Conservation (phyloP, 2,888 invertebrate species). For the Drosophila testacea region DNA sequence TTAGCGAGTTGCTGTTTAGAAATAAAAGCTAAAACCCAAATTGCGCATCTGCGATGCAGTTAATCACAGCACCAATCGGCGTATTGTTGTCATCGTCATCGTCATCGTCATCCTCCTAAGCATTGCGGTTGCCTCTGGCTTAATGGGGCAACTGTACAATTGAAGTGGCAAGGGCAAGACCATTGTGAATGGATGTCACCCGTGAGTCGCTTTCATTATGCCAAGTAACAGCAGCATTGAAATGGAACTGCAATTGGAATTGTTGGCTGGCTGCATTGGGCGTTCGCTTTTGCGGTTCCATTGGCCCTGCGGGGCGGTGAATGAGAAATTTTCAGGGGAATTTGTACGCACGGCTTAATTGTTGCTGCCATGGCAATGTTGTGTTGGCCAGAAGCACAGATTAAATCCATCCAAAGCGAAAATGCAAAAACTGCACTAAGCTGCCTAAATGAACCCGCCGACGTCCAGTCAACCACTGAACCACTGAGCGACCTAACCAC, state of each 20-base stretch:
- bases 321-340: conserved; percentile 64
- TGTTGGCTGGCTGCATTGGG: conserved; percentile 16
- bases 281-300: conserved; percentile 43
- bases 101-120: conserved; percentile 16
- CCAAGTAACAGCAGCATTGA: conserved; percentile 38
- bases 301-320: conserved; percentile 48
- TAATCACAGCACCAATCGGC: conserved; percentile 64
- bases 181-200: conserved; percentile 55
- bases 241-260: conserved; percentile 29
- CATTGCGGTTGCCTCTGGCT: conserved; percentile 4
- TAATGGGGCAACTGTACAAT: conserved; percentile 2
- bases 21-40: conserved; percentile 60
- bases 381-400: conserved; percentile 52
- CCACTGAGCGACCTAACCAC: not conserved
- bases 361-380: conserved; percentile 63
- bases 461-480: conserved; percentile 25
- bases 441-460: conserved; percentile 65
- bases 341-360: conserved; percentile 74
- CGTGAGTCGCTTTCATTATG: conserved; percentile 58
- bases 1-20: conserved; percentile 56
- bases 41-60: conserved; percentile 55
- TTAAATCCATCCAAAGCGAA: conserved; percentile 62
- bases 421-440: conserved; percentile 56
- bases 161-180: conserved; percentile 11
- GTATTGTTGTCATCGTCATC: conserved; percentile 43